phyloP scores from a whole-genome alignment of 1,140 invertebrate species.

The Aphelenchoides fujianensis region DNA sequence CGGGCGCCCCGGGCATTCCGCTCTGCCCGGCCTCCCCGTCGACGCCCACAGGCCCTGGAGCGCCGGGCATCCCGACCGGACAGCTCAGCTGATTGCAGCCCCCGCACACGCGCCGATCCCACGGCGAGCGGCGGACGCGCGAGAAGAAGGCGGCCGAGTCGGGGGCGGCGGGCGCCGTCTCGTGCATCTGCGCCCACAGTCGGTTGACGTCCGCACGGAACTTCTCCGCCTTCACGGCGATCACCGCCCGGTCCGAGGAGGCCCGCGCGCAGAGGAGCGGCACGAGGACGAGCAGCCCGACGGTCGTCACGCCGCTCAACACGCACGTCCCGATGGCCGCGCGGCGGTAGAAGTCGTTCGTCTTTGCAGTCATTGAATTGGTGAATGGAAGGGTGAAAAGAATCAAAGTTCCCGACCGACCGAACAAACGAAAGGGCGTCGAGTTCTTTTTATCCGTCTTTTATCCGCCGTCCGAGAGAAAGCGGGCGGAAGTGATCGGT shows the following conservation, averaged over 20 bases:
- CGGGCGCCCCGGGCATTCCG: slow-evolving; percentile 26
- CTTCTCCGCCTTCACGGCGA: neutral
- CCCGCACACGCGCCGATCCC: slow-evolving; percentile 33
- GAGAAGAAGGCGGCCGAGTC: slow-evolving; percentile 26
- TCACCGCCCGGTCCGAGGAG: neutral
- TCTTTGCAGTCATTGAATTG: neutral
- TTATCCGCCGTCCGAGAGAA: no score
- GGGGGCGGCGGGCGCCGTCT: slow-evolving; percentile 8
- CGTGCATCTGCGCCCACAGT: slow-evolving; percentile 8
- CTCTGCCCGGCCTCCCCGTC: slow-evolving; percentile 36
- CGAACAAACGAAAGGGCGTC: no score
- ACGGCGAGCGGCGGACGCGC: slow-evolving; percentile 34
- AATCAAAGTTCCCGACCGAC: no score
- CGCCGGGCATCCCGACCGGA: slow-evolving; percentile 33
- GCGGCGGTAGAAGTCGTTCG: neutral
- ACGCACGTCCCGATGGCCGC: neutral
- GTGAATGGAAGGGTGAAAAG: no score
- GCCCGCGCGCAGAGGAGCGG: slow-evolving; percentile 8
- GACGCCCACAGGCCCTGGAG: slow-evolving; percentile 30
- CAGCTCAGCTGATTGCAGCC: slow-evolving; percentile 39
- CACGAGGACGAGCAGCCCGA: neutral
- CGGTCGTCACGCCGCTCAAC: neutral
- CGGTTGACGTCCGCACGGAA: neutral
- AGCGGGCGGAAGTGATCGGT: no score
- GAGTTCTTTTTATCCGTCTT: no score